These are phyloP conservation scores for Noctua comes DNA, from an alignment of 2,888 invertebrate genomes.

Conservation along the genomic window DNA sequence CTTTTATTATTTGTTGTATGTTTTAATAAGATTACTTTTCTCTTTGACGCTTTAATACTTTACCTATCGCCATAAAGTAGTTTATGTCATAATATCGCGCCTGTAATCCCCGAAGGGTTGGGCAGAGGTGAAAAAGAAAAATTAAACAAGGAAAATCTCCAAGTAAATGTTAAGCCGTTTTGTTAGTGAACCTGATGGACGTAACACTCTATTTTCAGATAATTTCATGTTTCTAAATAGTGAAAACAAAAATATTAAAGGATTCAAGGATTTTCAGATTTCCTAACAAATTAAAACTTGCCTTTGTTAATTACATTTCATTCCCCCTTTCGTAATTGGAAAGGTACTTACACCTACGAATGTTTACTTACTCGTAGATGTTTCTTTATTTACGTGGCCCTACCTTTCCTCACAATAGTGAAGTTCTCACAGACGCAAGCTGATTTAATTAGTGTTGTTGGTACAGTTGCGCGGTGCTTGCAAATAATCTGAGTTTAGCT, in stretches of 20 bases:
- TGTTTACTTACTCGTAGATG: conserved; percentile 41
- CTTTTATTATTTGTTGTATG: conserved; percentile 25
- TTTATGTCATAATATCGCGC: conserved; percentile 7
- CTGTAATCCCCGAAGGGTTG: not conserved
- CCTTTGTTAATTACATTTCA: conserved; percentile 33
- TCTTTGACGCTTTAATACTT: conserved; percentile 8
- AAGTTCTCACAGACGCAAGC: conserved; percentile 69
- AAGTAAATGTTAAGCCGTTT: not conserved
- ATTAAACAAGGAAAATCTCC: not conserved
- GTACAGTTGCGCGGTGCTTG: conserved; percentile 70
- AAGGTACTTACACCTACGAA: conserved; percentile 34
- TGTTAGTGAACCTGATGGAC: not conserved
- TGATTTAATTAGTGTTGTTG: conserved; percentile 78
- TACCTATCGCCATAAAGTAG: conserved; percentile 14
- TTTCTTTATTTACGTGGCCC: conserved; percentile 57
- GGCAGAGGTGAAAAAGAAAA: not conserved
- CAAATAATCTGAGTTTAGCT: conserved; percentile 71
- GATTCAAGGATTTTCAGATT: not conserved
- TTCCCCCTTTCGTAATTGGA: conserved; percentile 35
- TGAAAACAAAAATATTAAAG: not conserved
- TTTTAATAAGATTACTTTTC: conserved; percentile 37
- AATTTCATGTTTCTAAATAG: not conserved
- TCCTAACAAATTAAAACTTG: not conserved
- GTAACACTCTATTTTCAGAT: not conserved
- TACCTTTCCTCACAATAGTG: conserved; percentile 60